phyloP scores from a whole-genome alignment of 2,888 invertebrate genomes.

The Choreutis nemorana region DNA sequence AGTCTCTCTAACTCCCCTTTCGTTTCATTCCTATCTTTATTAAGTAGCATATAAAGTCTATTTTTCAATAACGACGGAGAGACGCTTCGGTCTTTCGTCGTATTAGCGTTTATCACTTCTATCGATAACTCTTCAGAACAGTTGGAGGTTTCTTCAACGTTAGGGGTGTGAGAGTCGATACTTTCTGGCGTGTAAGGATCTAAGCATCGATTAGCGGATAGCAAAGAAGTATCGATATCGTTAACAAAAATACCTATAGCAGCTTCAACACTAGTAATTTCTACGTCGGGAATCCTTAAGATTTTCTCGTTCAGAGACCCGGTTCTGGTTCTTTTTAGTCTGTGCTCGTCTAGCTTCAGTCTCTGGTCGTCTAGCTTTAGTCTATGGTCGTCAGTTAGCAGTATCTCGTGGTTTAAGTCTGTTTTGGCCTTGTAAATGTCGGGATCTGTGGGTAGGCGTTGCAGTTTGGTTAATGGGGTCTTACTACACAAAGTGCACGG shows the following conservation, averaged over 20 bases:
- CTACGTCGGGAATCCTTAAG: slow-evolving; percentile 47
- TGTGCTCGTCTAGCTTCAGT: slow-evolving; percentile 19
- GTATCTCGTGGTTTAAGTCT: slow-evolving; percentile 5
- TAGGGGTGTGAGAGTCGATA: slow-evolving; percentile 78
- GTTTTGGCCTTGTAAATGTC: slow-evolving; percentile 23
- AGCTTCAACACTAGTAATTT: slow-evolving; percentile 59
- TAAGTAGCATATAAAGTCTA: slow-evolving; percentile 57
- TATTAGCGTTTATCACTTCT: slow-evolving; percentile 23
- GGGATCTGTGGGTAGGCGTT: slow-evolving; percentile 32
- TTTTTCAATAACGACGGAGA: slow-evolving; percentile 71
- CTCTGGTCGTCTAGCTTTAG: slow-evolving; percentile 14
- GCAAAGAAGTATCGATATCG: slow-evolving; percentile 57
- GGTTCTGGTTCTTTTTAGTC: slow-evolving; percentile 28
- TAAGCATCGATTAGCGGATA: slow-evolving; percentile 44
- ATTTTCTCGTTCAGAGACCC: slow-evolving; percentile 42
- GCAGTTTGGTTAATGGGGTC: slow-evolving; percentile 17
- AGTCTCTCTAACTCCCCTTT: slow-evolving; percentile 31
- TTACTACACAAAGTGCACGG: slow-evolving; percentile 36
- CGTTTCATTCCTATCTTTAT: slow-evolving; percentile 20
- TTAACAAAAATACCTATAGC: slow-evolving; percentile 57
- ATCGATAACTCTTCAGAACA: slow-evolving; percentile 34
- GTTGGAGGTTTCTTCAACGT: slow-evolving; percentile 41
- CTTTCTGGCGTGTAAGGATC: slow-evolving; percentile 88
- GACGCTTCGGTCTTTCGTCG: slow-evolving; percentile 50
- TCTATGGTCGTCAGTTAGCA: slow-evolving; percentile 15